A percentile compares a stretch with the other conserved stretches of the same genome.
Evolutionary conservation across 1,140 invertebrate species (phyloP).

Genomic region (Plutomurus gul): DNA sequence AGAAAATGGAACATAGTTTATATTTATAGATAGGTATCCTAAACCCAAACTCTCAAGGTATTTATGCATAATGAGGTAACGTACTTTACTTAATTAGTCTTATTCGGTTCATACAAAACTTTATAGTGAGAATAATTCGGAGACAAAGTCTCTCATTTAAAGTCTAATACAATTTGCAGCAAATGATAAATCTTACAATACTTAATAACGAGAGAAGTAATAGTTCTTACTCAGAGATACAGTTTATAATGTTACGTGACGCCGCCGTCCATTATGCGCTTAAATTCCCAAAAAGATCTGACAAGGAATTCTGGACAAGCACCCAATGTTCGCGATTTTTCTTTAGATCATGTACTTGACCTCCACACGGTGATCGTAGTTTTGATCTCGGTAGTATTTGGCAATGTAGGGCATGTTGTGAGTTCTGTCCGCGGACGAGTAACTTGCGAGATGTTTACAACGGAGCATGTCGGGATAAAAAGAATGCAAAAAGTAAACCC

Average conservation of each 20-base stretch:
- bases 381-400: conserved; percentile 71
- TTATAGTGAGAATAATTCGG: conserved; percentile 9
- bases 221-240: conserved; percentile 17
- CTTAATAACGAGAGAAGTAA: conserved; percentile 27
- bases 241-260: not conserved
- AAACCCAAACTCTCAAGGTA: conserved; percentile 19
- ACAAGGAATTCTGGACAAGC: conserved; percentile 19
- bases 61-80: conserved; percentile 12
- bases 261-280: conserved; percentile 9
- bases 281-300: not conserved
- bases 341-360: conserved; percentile 20
- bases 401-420: conserved; percentile 73
- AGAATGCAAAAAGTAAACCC: conserved; percentile 81
- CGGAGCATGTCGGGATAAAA: conserved; percentile 71
- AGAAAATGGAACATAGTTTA: conserved; percentile 23
- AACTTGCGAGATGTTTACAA: conserved; percentile 65
- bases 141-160: not conserved
- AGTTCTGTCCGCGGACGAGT: conserved; percentile 65
- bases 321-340: not conserved
- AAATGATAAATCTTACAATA: conserved; percentile 19
- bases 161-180: conserved; percentile 18
- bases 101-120: conserved; percentile 25
- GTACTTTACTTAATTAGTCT: conserved; percentile 20
- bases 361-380: conserved; percentile 4
- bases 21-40: not conserved